Base-by-base conservation (phyloP, 2,797 vertebrate species). In the Chanos chanos region DNA sequence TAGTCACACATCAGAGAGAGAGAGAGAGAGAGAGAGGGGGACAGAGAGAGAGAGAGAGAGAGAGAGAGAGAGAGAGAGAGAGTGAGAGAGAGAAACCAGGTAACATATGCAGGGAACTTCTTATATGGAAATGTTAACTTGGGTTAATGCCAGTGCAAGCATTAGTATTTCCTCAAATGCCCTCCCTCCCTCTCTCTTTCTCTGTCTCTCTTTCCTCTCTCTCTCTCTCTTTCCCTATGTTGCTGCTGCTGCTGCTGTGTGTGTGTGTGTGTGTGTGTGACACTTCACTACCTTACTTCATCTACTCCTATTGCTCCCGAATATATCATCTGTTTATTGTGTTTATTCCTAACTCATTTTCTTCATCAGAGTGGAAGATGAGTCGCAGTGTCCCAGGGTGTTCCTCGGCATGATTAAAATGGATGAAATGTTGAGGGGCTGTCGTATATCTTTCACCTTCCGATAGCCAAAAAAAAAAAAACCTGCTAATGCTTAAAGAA, bases 401-500 rank as follows among this genome's bases (percentile, higher is more conserved):
- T 61, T 39, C n/a, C 10, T 25, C 18, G 24, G 28, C 53, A 43
- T 40, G 51, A 18, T 68, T 55, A 52, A 45, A 37, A 52, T 54
- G 49, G 68, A 58, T 47, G 25, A 61, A 51, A 54, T 66, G 31
- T 25, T 5, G 19, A n/a, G 13, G 39, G 33, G 24, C 21, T 15
- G 52, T 43, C 47, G 57, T 44, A 58, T 53, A 49, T 36, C 41
- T 51, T 57, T 19, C 36, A 54, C 27, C 55, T 31, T 34, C 47
- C 10, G 28, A 61, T 48, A 51, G 55, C 55, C 64, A 69, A 37
- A 24, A 18, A 21, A 8, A 45, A n/a, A 55, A 27, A 19, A 13
- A 56, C 31, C 48, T 4, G 31, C 66, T 76, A 19, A 37, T 80
- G 71, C 66, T 70, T 70, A 36, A n/a, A n/a, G n/a, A n/a, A n/a